Evolutionary conservation across 2,888 invertebrate species (phyloP), one percentile per base, ranked within the genome.

Genomic region (Coenonympha arcania): DNA sequence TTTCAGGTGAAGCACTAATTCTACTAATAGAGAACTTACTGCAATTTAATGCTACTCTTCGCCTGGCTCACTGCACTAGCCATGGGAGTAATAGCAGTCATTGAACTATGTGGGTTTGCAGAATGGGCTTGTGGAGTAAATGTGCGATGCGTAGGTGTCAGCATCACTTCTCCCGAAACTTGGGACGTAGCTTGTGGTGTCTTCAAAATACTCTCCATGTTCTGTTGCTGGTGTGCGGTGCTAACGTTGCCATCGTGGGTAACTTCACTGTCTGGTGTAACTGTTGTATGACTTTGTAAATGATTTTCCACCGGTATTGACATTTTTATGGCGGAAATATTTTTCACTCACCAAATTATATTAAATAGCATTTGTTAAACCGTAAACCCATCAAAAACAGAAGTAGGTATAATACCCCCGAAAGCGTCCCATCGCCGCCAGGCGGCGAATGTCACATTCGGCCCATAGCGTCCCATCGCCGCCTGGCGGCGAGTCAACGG

Each of bases 1-100:
- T n/a, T n/a, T n/a, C n/a, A n/a, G n/a, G 6, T 57, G 50, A 46
- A 54, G 54, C 47, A 34, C 3, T n/a, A 22, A 31, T 15, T 16
- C 13, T 20, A 11, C 13, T 26, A 36, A 18, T 19, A 13, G 6
- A 41, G 11, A 13, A 71, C 88, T 82, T 71, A 90, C 90, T 90
- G 90, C 52, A 90, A 68, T 74, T 89, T 89, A 11, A 90, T 87
- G 59, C 89, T 89, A 59, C 87, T 89, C 57, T 86, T 88, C 2
- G 88, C 89, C 70, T 89, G 89, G 65, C 80, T 87, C 4, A 85
- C 81, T 11, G 88, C 89, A 63, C 87, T 80, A 1, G 87, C 76
- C 68, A 85, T 78, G 6, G 87, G 86, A 15, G 88, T 88, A 31
- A 87, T 69, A 36, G 87, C 84, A 24, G 79, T 71, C 76, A 90